A percentile compares a stretch with the other conserved stretches of the same genome.
These are phyloP conservation scores for Pseudorhombus dupliciocellatus DNA, from an alignment of 2,113 vertebrate genomes.

Conservation along the genomic window DNA sequence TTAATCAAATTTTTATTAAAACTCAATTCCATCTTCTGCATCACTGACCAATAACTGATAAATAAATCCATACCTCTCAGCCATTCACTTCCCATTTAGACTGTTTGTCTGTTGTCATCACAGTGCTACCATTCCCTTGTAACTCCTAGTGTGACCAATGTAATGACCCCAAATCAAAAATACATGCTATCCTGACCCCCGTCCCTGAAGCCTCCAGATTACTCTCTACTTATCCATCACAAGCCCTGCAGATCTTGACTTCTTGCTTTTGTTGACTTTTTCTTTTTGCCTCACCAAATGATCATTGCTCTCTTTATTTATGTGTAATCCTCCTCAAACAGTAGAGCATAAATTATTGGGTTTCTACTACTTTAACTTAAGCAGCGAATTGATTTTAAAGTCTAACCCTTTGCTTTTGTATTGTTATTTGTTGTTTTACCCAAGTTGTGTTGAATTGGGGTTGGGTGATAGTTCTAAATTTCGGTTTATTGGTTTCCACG, in stretches of 20 bases:
- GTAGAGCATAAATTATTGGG: constrained; percentile 36
- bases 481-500: too few relatives aligned
- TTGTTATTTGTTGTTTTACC: constrained; percentile 41
- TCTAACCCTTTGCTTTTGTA: constrained; percentile 58
- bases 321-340: constrained; percentile 36
- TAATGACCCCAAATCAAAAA: constrained; percentile 42
- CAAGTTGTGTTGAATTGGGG: constrained; percentile 22
- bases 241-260: constrained; percentile 48
- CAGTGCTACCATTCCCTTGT: constrained; percentile 25
- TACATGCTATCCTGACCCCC: constrained; percentile 22
- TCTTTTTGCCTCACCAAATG: constrained; percentile 45
- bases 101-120: constrained; percentile 31
- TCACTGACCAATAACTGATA: constrained; percentile 31
- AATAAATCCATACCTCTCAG: constrained; percentile 21
- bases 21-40: constrained; percentile 45
- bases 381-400: constrained; percentile 36
- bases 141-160: constrained; percentile 28
- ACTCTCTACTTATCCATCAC: constrained; percentile 47
- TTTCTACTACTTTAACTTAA: constrained; percentile 45
- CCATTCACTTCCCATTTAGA: constrained; percentile 22
- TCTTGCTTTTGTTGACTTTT: constrained; percentile 62
- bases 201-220: constrained; percentile 49
- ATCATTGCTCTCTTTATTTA: constrained; percentile 40
- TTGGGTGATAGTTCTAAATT: constrained; percentile 44
- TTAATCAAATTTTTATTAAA: constrained; percentile 15